Evolutionary conservation across 2,797 vertebrate genomes (phyloP).

Genomic region (Tiaroga cobitis): DNA sequence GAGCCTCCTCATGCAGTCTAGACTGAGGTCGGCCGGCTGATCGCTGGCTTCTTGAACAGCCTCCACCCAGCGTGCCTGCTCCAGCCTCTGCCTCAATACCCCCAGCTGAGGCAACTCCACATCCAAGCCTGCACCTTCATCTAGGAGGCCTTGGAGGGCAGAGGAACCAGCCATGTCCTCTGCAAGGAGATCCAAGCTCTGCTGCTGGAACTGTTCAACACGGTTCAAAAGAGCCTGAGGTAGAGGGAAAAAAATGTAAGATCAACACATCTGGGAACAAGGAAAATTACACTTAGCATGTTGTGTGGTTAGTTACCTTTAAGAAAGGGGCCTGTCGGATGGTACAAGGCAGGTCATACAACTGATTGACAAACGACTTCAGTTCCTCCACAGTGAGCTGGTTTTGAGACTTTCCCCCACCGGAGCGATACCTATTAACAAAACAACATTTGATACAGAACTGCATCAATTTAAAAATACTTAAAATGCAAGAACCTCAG

Average conservation of each 20-base stretch:
- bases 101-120: constrained; percentile 90
- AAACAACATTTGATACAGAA: background rate
- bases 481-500: background rate
- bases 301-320: constrained; percentile 78
- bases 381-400: constrained; percentile 92
- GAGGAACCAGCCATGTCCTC: constrained; percentile 85
- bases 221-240: constrained; percentile 89
- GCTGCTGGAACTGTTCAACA: constrained; percentile 91
- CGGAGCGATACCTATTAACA: constrained; percentile 86
- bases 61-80: constrained; percentile 95
- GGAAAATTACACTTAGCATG: background rate
- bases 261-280: background rate
- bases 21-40: constrained; percentile 82
- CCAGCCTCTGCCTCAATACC: constrained; percentile 85
- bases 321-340: constrained; percentile 91
- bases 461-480: background rate
- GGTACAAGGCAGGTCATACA: constrained; percentile 90
- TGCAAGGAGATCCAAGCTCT: constrained; percentile 85
- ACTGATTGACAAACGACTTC: constrained; percentile 88
- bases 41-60: constrained; percentile 86
- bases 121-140: constrained; percentile 90
- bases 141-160: constrained; percentile 88
- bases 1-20: constrained; percentile 94
- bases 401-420: constrained; percentile 93
- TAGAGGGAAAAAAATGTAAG: background rate